phyloP scores from a whole-genome alignment of 2,113 vertebrate species.

The Grallaria varia region DNA sequence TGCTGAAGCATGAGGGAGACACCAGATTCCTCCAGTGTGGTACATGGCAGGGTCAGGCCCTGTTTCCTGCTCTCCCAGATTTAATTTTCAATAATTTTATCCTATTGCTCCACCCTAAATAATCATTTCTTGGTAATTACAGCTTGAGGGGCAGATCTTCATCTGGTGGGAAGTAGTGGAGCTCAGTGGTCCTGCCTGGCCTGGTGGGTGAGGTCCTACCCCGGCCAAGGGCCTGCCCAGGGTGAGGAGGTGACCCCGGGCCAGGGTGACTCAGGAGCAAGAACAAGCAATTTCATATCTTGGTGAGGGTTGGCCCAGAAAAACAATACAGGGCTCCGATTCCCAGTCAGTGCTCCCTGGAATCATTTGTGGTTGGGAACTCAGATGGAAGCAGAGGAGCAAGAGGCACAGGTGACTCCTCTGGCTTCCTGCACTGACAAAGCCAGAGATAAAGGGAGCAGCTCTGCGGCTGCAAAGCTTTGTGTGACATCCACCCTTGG shows the following conservation, averaged over 20 bases:
- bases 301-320: neutral
- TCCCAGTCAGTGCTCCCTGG: neutral
- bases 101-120: neutral
- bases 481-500: neutral
- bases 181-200: neutral
- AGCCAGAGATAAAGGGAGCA: neutral
- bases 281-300: neutral
- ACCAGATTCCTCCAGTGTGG: neutral
- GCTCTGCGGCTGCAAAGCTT: neutral
- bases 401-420: neutral
- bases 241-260: neutral
- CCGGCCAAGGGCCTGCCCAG: neutral
- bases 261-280: conserved; percentile 9
- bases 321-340: neutral
- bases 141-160: conserved; percentile 14
- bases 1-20: neutral
- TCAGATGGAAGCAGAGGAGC: neutral
- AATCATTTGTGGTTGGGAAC: neutral
- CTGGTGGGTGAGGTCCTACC: neutral
- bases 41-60: neutral
- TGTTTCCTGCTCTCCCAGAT: neutral
- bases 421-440: neutral
- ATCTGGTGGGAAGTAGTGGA: neutral
- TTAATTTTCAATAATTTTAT: conserved; percentile 8
- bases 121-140: neutral